Base-by-base conservation (phyloP, 2,888 invertebrate genomes). In the Protula sp. region DNA sequence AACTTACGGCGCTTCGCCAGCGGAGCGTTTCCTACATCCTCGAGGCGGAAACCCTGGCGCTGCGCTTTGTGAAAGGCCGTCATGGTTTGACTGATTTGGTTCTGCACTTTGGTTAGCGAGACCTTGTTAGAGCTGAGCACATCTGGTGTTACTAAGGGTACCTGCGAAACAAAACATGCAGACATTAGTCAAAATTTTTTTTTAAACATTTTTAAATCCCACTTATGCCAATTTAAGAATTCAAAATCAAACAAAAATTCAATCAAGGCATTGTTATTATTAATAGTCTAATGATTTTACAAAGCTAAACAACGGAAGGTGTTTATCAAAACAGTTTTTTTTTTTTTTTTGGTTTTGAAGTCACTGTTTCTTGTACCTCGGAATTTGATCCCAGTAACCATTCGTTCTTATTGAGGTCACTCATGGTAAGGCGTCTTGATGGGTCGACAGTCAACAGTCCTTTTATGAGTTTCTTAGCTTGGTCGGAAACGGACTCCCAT, bases 381-480 rank as follows among this genome's bases (percentile, higher is more conserved):
- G n/a, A n/a, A n/a, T n/a, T n/a, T n/a, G n/a, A n/a, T n/a, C 70
- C 58, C 64, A 62, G 75, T 51, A 90, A 80, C 90, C 91, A 91
- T 29, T 85, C 82, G 75, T 88, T 88, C n/a, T 82, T 81, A 14
- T 86, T 80, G 58, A 94, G 83, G 61, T 88, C 87, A 27, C 80
- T 75, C 80, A 90, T 87, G 2, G 87, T 86, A 64, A 91, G 82
- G 55, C 94, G 84, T 60, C 87, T 84, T 50, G 84, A 82, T 0
- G 92, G 89, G 72, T 93, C 89, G 3, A 91, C 89, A 0, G 89
- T 88, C 55, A 94, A 82, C 59, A 94, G 83, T 0, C 90, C 88
- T 68, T 85, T 82, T 9, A 91, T 88, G 0, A 93, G 85, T 26
- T 86, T 84, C 79, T 91, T 92, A 51, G 91, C 92, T 61, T 87